A percentile compares a stretch with the other conserved stretches of the same genome.
These are phyloP conservation scores for Hydropsyche betteni DNA, from an alignment of 2,888 invertebrate genomes.

Conservation along the genomic window DNA sequence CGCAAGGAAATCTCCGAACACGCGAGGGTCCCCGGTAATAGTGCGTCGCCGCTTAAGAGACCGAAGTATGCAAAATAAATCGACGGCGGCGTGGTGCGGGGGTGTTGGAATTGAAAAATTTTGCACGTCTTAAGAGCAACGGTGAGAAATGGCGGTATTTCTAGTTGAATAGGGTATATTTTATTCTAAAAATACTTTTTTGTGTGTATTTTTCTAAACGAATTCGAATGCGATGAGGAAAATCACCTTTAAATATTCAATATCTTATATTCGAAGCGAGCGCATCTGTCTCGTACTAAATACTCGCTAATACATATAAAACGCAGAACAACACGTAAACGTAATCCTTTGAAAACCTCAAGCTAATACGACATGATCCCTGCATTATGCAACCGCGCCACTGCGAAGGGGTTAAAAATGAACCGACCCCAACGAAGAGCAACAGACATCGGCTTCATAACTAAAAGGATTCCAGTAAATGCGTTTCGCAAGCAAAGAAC, in stretches of 20 bases:
- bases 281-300: too few relatives aligned
- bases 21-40: not conserved
- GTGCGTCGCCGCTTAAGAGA: conserved; percentile 19
- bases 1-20: conserved; percentile 23
- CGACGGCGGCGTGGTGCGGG: conserved; percentile 2
- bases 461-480: conserved; percentile 24
- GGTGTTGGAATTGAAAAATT: too few relatives aligned
- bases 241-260: too few relatives aligned
- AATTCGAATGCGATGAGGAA: too few relatives aligned
- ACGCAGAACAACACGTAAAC: not conserved
- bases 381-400: not conserved
- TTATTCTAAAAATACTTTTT: too few relatives aligned
- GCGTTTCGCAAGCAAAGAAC: conserved; percentile 19
- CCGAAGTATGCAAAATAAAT: conserved; percentile 22
- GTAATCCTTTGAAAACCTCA: not conserved
- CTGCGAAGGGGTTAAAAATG: conserved; percentile 6
- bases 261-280: too few relatives aligned
- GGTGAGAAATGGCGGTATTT: too few relatives aligned
- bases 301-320: too few relatives aligned
- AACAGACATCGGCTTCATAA: conserved; percentile 17
- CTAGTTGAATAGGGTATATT: too few relatives aligned
- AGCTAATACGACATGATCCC: not conserved
- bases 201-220: too few relatives aligned
- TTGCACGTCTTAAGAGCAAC: too few relatives aligned
- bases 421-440: not conserved